Evolutionary conservation across 2,888 invertebrate species (phyloP), one percentile per base, ranked within the genome.

Genomic region (Willowsia nigromaculata): DNA sequence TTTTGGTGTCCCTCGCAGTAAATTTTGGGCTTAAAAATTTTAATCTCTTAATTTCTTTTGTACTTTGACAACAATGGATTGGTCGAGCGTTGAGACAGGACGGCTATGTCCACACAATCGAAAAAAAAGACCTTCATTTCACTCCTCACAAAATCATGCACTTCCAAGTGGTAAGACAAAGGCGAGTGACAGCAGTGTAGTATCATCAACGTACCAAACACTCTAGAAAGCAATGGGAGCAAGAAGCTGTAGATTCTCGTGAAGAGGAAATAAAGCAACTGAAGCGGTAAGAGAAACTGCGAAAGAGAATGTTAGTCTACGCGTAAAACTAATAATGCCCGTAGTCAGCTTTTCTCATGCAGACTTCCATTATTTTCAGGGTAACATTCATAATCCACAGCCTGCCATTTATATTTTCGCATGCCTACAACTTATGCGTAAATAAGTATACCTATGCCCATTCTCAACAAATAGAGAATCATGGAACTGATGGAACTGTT

Each of bases 321-420:
- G 68, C 78, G 68, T 80, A 86, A 86, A 86, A 86, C 86, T 86
- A 86, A 80, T 86, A 86, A 86, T 65, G 80, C 80, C 43, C 78
- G 80, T 50, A 65, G 80, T 86, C 86, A 86, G 68, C 50, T 53
- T 71, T 71, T 71, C 85, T 50, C 81, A 59, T 53, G 40, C 65
- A 47, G 33, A 30, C 76, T 74, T 86, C 56, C 76, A 43, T 86
- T 86, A 33, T 78, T 81, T 78, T 15, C 68, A 81, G 81, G 11
- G 68, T 82, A 59, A 82, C 53, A 78, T 81, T 78, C 59, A 71
- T 85, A 85, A 85, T 85, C 85, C 85, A 47, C 62, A 85, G 56
- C 30, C 27, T 83, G 30, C 59, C 74, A 30, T 65, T 47, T 65
- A 62, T 40, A 47, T 40, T 33, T 78, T 84, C 84, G 25, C 25